phyloP scores from a whole-genome alignment of 2,113 vertebrate genomes.

The Uria aalge region DNA sequence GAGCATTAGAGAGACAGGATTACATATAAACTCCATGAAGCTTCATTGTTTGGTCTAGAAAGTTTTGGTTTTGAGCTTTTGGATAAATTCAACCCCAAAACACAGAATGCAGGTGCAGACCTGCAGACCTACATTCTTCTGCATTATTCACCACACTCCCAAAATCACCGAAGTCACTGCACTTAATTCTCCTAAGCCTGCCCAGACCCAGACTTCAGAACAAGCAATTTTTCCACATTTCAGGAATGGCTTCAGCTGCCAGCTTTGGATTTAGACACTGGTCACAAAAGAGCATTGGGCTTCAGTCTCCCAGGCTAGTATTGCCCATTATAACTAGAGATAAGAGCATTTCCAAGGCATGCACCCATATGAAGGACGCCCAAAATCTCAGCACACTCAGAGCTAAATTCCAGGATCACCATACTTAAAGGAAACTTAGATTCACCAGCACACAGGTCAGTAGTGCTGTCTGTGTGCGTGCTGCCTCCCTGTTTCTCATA shows the following conservation, averaged over 20 bases:
- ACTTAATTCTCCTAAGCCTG: neutral
- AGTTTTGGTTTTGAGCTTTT: neutral
- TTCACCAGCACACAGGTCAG: neutral
- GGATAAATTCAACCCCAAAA: neutral
- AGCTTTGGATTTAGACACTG: neutral
- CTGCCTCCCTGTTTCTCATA: neutral
- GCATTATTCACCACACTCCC: neutral
- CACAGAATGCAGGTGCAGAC: neutral
- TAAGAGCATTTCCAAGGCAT: neutral
- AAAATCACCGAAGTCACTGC: neutral
- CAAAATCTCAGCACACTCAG: neutral
- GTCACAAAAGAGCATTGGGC: neutral
- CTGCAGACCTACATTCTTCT: neutral
- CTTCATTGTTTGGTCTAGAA: neutral
- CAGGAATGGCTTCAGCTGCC: neutral
- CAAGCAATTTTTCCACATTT: neutral
- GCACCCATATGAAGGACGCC: neutral
- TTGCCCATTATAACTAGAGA: neutral
- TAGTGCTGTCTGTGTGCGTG: accelerated
- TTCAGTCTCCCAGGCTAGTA: neutral
- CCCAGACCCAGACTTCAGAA: neutral
- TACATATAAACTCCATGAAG: neutral
- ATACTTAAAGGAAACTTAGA: neutral
- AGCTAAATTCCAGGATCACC: neutral
- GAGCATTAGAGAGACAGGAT: neutral